Evolutionary conservation across 2,888 invertebrate genomes (phyloP).

Genomic region (Ceraclea dissimilis): DNA sequence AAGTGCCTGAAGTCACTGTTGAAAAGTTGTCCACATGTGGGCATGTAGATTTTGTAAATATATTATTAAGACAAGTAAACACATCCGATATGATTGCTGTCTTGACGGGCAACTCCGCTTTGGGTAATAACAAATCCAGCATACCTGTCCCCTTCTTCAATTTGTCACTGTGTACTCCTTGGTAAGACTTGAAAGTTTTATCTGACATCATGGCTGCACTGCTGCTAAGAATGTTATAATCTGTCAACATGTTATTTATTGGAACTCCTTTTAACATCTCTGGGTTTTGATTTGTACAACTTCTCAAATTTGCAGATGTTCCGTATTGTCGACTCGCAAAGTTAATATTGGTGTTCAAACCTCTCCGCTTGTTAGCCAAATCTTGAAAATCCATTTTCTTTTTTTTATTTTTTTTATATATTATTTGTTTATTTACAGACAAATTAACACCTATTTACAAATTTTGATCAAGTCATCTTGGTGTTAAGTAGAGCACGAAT

Average conservation of each 20-base stretch:
- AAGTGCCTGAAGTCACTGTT: too few relatives aligned
- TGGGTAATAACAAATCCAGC: too few relatives aligned
- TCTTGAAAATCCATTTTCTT: conserved; percentile 14
- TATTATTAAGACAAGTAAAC: too few relatives aligned
- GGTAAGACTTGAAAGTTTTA: conserved; percentile 7
- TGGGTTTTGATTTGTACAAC: not conserved
- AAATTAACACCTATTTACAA: conserved; percentile 11
- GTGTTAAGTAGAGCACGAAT: not conserved
- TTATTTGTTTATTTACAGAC: conserved; percentile 3
- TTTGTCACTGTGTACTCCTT: not conserved
- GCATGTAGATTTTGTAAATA: too few relatives aligned
- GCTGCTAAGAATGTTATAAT: conserved; percentile 4
- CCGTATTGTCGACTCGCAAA: not conserved
- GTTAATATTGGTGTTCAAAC: not conserved
- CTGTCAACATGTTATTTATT: not conserved
- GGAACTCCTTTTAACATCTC: not conserved
- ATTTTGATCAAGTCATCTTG: conserved; percentile 11
- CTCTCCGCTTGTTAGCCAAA: not conserved
- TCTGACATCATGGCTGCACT: conserved; percentile 9
- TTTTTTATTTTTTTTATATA: conserved; percentile 10
- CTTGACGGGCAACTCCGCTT: too few relatives aligned
- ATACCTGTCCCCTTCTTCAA: not conserved
- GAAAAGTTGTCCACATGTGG: too few relatives aligned
- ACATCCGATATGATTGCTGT: too few relatives aligned
- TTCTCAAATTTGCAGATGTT: not conserved